Percentiles rank a stretch among this genome's conserved stretches.
Evolutionary conservation across 1,140 invertebrate species (phyloP).

Genomic region (Calosoma granatense): DNA sequence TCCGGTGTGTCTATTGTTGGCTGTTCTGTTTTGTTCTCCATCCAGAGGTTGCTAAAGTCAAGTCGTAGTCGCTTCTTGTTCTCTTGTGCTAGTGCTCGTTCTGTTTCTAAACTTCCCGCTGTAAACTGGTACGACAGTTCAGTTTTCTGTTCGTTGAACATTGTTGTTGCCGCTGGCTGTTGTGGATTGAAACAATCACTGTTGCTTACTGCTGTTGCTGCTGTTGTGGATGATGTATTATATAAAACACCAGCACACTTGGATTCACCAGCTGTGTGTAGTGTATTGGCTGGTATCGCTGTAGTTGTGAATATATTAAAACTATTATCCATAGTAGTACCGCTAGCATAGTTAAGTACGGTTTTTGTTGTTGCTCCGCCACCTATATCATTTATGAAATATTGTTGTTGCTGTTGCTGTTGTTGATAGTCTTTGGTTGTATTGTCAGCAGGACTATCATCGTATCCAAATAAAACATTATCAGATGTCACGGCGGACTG

Average conservation of each 20-base stretch:
- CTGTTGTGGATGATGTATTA: neutral
- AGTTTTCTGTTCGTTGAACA: conserved; percentile 15
- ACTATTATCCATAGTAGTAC: neutral
- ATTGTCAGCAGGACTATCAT: neutral
- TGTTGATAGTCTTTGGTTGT: neutral
- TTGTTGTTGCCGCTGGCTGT: conserved; percentile 10
- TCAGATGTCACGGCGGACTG: neutral
- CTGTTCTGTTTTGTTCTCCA: conserved; percentile 11
- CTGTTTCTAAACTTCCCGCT: neutral
- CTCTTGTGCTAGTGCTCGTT: neutral
- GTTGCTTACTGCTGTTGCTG: neutral
- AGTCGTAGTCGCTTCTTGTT: conserved; percentile 9
- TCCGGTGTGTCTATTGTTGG: conserved; percentile 22
- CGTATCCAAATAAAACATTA: neutral
- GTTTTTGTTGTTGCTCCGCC: neutral
- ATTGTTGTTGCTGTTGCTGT: neutral
- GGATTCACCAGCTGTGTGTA: too few relatives aligned
- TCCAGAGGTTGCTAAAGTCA: neutral
- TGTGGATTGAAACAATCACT: neutral
- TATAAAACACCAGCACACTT: too few relatives aligned
- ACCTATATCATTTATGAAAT: neutral
- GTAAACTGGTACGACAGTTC: conserved; percentile 11
- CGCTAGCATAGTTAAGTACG: neutral
- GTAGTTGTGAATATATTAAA: neutral
- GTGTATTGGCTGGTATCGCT: too few relatives aligned